These are phyloP conservation scores for Baryphthengus martii DNA, from an alignment of 2,113 vertebrate genomes.

Conservation along the genomic window DNA sequence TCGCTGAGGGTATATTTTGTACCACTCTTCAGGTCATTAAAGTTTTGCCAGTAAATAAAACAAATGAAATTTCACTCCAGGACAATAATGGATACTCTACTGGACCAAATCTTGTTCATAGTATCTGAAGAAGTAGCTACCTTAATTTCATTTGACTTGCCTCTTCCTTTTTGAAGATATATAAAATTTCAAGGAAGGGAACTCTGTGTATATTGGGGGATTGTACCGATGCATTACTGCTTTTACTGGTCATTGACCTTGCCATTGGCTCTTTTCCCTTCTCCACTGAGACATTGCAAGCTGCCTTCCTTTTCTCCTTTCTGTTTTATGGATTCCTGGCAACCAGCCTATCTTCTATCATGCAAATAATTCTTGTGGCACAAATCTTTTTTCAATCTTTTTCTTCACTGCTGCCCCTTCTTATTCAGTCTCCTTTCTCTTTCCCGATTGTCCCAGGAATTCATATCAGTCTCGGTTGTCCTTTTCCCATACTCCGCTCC, in stretches of 20 bases:
- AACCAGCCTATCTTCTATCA: not conserved
- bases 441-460: not conserved
- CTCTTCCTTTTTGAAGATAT: not conserved
- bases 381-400: not conserved
- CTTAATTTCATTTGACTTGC: not conserved
- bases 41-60: not conserved
- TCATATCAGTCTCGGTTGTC: not conserved
- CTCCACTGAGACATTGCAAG: not conserved
- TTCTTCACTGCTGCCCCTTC: not conserved
- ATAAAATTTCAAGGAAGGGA: not conserved
- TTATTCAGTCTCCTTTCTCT: not conserved
- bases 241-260: not conserved
- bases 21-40: not conserved
- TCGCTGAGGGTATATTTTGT: not conserved
- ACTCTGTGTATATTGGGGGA: not conserved
- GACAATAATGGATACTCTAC: not conserved
- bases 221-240: not conserved
- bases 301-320: not conserved
- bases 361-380: not conserved
- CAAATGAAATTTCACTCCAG: not conserved
- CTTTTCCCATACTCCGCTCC: not conserved
- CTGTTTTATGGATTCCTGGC: not conserved
- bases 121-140: not conserved
- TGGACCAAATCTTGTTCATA: not conserved
- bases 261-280: not conserved